A percentile compares a stretch with the other conserved stretches of the same genome.
These are phyloP conservation scores for Amphiduros pacificus DNA, from an alignment of 2,888 invertebrate genomes.

Conservation along the genomic window DNA sequence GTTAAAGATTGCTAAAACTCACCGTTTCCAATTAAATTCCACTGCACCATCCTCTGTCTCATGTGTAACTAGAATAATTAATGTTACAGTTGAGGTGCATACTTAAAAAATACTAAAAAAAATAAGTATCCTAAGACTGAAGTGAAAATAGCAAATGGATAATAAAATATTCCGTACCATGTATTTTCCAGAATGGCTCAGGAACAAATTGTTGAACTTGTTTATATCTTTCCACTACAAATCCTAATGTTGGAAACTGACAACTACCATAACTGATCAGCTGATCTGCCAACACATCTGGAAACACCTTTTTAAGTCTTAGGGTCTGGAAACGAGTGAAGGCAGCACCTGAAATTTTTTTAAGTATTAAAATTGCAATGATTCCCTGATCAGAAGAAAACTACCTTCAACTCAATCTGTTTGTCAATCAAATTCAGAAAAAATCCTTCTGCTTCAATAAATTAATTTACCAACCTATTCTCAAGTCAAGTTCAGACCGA, in stretches of 20 bases:
- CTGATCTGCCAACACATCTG: slow-evolving; percentile 66
- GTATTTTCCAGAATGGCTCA: slow-evolving; percentile 94
- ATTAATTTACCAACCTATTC: slow-evolving; percentile 76
- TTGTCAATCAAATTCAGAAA: too few relatives aligned
- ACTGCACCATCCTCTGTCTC: slow-evolving; percentile 72
- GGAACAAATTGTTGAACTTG: slow-evolving; percentile 86
- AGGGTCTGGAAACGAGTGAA: slow-evolving; percentile 97
- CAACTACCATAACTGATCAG: slow-evolving; percentile 97
- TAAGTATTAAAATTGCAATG: too few relatives aligned
- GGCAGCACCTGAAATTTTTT: slow-evolving; percentile 82
- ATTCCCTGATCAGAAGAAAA: too few relatives aligned
- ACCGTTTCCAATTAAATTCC: slow-evolving; percentile 85
- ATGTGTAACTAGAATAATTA: slow-evolving; percentile 71
- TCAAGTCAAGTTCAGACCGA: slow-evolving; percentile 83
- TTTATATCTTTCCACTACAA: slow-evolving; percentile 96
- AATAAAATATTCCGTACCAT: slow-evolving; percentile 49
- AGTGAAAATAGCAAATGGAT: too few relatives aligned
- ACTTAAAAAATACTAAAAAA: too few relatives aligned
- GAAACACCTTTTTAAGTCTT: slow-evolving; percentile 72
- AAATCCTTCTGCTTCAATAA: not conserved
- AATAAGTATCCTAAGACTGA: not conserved
- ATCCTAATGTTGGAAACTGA: slow-evolving; percentile 99
- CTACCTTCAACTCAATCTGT: too few relatives aligned
- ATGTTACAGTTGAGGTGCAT: not conserved
- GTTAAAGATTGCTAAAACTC: slow-evolving; percentile 5